Base-by-base conservation (phyloP, 2,797 vertebrate genomes). In the Trematomus bernacchii region DNA sequence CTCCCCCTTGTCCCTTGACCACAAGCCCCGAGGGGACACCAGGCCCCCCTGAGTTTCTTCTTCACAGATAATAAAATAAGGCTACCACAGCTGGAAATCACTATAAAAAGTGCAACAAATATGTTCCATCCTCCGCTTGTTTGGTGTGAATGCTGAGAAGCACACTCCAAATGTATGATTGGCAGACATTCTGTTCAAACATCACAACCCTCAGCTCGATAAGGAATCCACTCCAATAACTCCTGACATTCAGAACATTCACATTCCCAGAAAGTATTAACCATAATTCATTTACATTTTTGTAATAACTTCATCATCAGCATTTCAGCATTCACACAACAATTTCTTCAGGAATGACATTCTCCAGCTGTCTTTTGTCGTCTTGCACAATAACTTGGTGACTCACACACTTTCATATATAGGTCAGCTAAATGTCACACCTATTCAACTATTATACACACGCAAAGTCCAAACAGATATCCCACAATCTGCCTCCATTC, bases 1-100 rank as follows among this genome's bases (percentile, higher is more conserved):
- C 61, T 55, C 81, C 74, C 77, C 78, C 80, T 89, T 89, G 85
- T 92, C 84, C 84, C 72, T 13, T 85, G 76, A 90, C 77, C 88
- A 85, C 82, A 90, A 81, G 79, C 75, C 90, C 80, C 2, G 47
- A 74, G 88, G 89, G 84, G 40, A 82, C 71, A 83, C 53, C 76
- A 80, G 88, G 83, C 90, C 90, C 89, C 91, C 73, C 40, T 64
- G 79, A 90, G 84, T 33, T 33, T 33, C 52, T 47, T 69, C 66
- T 66, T 62, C 43, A 54, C 50, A 67, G 15, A 63, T 21, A 18
- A 10, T 44, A 19, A 75, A 61, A 65, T 33, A 2, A 71, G 30
- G 13, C 44, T 65, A 58, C 66, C 67, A 60, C 66, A 77, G 61
- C 66, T 75, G 48, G 47, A 73, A 78, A 73, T 30, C 40, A n/a